phyloP scores from a whole-genome alignment of 2,797 vertebrate species.

The Sebastes kiyomatsui region DNA sequence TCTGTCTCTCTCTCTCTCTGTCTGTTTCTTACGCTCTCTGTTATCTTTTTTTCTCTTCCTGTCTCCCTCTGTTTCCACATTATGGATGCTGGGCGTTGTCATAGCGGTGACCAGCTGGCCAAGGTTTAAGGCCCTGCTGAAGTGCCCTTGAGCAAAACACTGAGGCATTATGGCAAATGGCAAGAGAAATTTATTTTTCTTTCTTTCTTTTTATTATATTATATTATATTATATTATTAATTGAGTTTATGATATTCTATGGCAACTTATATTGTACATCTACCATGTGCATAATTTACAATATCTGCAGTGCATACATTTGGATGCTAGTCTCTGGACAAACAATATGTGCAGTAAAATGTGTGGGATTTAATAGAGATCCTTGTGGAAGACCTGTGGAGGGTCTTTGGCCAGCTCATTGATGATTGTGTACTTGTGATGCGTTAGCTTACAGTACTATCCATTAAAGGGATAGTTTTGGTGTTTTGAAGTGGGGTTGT shows the following conservation, averaged over 20 bases:
- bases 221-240: not conserved
- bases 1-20: not conserved
- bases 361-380: not conserved
- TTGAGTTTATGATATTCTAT: not conserved
- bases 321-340: not conserved
- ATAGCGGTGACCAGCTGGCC: constrained; percentile 33
- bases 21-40: constrained; percentile 34
- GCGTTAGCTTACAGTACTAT: not conserved
- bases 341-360: not conserved
- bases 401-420: not conserved
- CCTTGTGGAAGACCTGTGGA: not conserved
- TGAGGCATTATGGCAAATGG: not conserved
- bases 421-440: not conserved
- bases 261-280: not conserved
- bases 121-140: constrained; percentile 27
- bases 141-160: constrained; percentile 42
- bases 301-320: constrained; percentile 16
- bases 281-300: constrained; percentile 4
- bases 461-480: no score
- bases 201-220: not conserved
- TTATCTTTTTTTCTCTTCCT: constrained; percentile 43
- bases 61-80: constrained; percentile 42
- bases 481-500: no score
- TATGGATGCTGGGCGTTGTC: constrained; percentile 47
- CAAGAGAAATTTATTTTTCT: not conserved